Conservation (phyloP, 2,113 vertebrate genomes). For the Halcyon malimbica region DNA sequence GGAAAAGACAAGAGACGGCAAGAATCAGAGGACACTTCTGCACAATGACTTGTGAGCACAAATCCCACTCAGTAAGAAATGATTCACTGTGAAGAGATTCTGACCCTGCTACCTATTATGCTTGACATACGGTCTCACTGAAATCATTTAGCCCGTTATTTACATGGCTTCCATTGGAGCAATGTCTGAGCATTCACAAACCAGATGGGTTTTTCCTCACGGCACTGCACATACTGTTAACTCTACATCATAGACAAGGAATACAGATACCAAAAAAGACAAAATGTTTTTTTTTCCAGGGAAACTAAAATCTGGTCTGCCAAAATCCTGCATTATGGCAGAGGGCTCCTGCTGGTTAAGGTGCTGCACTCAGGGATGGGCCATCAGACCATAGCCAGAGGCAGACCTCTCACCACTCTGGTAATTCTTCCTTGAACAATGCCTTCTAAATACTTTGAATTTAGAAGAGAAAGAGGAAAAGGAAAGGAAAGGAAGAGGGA, state of each 20-base stretch:
- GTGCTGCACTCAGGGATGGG: accelerated
- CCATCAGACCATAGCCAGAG: not conserved
- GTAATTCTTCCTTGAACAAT: not conserved
- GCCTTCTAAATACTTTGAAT: not conserved
- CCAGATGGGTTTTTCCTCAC: conserved; percentile 25
- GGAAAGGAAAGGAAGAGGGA: not conserved
- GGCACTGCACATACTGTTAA: not conserved
- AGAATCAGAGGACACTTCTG: not conserved
- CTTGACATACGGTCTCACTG: not conserved
- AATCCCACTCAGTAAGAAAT: conserved; percentile 20
- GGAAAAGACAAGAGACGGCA: conserved; percentile 1
- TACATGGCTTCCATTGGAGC: conserved; percentile 28
- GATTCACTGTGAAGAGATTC: conserved; percentile 11
- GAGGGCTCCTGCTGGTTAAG: not conserved
- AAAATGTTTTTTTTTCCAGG: not conserved
- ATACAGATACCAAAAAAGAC: not conserved
- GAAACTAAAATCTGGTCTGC: not conserved
- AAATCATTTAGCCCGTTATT: conserved; percentile 36
- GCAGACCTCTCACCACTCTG: not conserved
- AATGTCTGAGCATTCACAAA: conserved; percentile 1
- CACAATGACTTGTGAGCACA: not conserved
- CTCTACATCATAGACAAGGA: not conserved
- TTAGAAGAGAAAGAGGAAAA: not conserved
- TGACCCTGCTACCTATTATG: conserved; percentile 19
- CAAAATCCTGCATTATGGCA: not conserved